Evolutionary conservation across 2,113 vertebrate genomes (phyloP).

Genomic region (Mustelus asterias): DNA sequence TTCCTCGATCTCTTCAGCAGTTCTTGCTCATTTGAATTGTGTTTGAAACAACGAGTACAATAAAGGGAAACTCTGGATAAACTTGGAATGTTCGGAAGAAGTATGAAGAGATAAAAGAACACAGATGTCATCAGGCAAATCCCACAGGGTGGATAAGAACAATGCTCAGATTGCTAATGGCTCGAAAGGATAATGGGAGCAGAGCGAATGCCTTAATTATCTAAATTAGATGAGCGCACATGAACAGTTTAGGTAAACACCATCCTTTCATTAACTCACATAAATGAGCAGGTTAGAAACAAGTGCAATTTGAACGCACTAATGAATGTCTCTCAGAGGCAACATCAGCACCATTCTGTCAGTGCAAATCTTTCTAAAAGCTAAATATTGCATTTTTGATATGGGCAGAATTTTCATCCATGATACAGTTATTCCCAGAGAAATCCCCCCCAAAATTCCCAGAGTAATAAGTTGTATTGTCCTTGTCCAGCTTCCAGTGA

Average conservation of each 20-base stretch:
- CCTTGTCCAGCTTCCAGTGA: background rate
- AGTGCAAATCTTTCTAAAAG: background rate
- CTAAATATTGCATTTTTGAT: background rate
- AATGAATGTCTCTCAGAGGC: background rate
- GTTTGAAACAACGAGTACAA: background rate
- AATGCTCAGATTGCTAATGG: background rate
- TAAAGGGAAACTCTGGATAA: background rate
- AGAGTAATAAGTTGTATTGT: background rate
- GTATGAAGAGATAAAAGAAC: background rate
- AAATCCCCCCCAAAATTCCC: background rate
- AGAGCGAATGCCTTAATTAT: background rate
- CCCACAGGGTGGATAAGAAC: background rate
- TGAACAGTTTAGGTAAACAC: background rate
- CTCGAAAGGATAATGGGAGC: background rate
- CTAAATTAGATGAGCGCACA: conserved; percentile 6
- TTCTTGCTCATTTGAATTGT: too few relatives aligned
- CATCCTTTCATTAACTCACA: background rate
- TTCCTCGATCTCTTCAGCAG: too few relatives aligned
- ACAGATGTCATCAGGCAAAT: background rate
- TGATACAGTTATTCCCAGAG: background rate
- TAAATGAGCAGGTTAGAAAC: background rate
- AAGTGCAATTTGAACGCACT: background rate
- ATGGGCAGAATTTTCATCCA: background rate
- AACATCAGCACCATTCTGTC: background rate
- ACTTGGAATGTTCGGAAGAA: background rate